Evolutionary conservation across 2,888 invertebrate species (phyloP).

Genomic region (Tineola bisselliella): DNA sequence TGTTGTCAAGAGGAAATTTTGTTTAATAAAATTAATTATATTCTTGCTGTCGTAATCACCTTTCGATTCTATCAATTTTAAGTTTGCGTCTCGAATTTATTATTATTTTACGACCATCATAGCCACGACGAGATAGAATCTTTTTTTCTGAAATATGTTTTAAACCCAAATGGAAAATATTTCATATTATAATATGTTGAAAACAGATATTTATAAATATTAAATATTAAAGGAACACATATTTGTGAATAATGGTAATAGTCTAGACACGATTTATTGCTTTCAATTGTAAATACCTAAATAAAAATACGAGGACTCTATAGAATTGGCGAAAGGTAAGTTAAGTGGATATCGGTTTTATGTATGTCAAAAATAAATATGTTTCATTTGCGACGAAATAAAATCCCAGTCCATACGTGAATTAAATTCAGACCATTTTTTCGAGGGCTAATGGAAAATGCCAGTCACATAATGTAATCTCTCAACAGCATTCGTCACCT

Average conservation of each 20-base stretch:
- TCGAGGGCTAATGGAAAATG: constrained; percentile 16
- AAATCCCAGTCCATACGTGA: constrained; percentile 3
- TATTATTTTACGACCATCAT: too few species aligned
- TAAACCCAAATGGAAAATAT: too few species aligned
- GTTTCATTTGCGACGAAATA: not conserved
- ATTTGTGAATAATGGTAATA: not conserved
- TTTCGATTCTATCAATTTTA: too few species aligned
- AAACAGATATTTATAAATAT: too few species aligned
- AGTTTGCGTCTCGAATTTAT: too few species aligned
- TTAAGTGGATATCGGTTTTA: constrained; percentile 1
- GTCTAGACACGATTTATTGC: not conserved
- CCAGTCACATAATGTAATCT: constrained; percentile 17
- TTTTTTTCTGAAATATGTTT: too few species aligned
- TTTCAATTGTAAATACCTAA: not conserved
- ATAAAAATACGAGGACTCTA: not conserved
- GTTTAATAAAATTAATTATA: too few species aligned
- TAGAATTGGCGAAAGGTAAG: not conserved
- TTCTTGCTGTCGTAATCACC: too few species aligned
- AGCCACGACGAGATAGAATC: too few species aligned
- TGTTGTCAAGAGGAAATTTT: not conserved
- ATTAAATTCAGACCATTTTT: constrained; percentile 6
- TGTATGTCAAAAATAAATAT: constrained; percentile 8
- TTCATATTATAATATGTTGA: too few species aligned
- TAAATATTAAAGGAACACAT: too few species aligned
- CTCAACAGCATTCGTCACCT: constrained; percentile 12